Percentiles rank a stretch among this genome's conserved stretches.
phyloP scores from a whole-genome alignment of 2,113 vertebrate genomes.

The Equus przewalskii region DNA sequence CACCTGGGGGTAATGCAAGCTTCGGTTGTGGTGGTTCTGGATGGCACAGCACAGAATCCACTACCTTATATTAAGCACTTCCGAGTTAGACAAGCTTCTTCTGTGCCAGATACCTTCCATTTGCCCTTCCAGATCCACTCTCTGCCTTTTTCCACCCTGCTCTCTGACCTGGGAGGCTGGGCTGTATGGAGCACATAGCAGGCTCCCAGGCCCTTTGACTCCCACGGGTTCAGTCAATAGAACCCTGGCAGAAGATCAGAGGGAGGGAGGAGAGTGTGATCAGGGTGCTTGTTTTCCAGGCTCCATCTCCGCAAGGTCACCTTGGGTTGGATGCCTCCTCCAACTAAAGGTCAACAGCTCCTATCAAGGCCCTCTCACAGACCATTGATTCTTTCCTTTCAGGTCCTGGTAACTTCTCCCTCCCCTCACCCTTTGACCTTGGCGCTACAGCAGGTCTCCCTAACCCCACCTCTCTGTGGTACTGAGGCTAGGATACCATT shows the following conservation, averaged over 20 bases:
- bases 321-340: neutral
- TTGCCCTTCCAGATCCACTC: neutral
- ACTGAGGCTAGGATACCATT: neutral
- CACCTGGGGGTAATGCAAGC: neutral
- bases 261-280: neutral
- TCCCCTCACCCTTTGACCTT: neutral
- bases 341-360: neutral
- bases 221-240: neutral
- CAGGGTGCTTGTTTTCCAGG: neutral
- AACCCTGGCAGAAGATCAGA: constrained; percentile 57
- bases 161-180: neutral
- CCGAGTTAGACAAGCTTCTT: neutral
- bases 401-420: neutral
- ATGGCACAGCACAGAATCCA: neutral
- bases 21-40: neutral
- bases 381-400: neutral
- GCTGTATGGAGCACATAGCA: neutral
- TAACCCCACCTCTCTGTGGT: neutral
- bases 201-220: constrained; percentile 9
- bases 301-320: neutral
- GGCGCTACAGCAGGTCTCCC: neutral
- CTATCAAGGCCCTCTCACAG: neutral
- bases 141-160: neutral
- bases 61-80: neutral
- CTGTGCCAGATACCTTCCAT: neutral